These are phyloP conservation scores for Mus minutoides DNA, from an alignment of 2,797 vertebrate species.

Conservation along the genomic window DNA sequence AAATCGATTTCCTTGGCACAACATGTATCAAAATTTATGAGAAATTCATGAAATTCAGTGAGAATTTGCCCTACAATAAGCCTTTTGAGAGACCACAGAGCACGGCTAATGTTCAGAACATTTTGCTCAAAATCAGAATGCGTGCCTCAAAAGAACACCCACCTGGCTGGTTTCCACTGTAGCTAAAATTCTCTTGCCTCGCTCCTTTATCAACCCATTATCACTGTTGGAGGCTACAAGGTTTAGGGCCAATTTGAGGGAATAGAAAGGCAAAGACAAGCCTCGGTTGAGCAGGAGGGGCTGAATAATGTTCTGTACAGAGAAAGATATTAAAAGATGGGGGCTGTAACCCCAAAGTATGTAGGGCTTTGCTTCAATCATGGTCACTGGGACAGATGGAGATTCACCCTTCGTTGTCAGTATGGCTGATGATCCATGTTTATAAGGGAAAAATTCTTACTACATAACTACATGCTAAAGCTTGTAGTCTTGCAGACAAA, in stretches of 20 bases:
- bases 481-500: background rate
- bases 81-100: background rate
- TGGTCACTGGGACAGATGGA: background rate
- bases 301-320: background rate
- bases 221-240: background rate
- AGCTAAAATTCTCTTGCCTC: background rate
- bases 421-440: background rate
- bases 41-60: conserved; percentile 30
- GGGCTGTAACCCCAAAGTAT: background rate
- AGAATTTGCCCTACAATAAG: background rate
- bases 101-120: background rate
- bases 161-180: background rate
- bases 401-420: background rate
- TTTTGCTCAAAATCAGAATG: background rate
- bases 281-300: background rate
- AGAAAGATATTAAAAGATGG: background rate
- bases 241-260: background rate
- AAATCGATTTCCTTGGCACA: conserved; percentile 24
- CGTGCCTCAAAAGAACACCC: background rate
- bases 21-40: conserved; percentile 2
- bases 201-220: background rate
- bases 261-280: background rate
- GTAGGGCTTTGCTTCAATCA: background rate
- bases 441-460: conserved; percentile 7
- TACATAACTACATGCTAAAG: background rate